Percentiles rank a stretch among this genome's conserved stretches.
Evolutionary conservation across 2,888 invertebrate genomes (phyloP).

Genomic region (Eristalis intricaria): DNA sequence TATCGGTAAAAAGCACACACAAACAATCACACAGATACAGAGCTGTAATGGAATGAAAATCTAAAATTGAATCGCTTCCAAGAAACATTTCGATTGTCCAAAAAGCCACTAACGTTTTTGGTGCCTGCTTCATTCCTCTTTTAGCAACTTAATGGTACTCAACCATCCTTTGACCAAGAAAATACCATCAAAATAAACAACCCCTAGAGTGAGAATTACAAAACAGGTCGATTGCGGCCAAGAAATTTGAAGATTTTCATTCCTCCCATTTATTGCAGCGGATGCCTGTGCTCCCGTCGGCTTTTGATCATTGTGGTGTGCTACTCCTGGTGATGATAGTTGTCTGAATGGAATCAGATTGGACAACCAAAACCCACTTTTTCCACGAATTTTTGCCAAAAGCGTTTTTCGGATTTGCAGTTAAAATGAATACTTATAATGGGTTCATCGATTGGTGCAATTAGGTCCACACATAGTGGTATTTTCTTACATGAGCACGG

Average conservation of each 20-base stretch:
- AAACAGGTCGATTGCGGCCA: slow-evolving; percentile 68
- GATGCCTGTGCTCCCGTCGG: not conserved
- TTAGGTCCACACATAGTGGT: slow-evolving; percentile 29
- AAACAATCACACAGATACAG: slow-evolving; percentile 2
- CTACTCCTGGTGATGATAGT: not conserved
- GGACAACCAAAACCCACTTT: slow-evolving; percentile 1
- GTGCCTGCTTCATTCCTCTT: slow-evolving; percentile 7
- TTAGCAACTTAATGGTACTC: slow-evolving; percentile 35
- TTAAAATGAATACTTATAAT: slow-evolving; percentile 57
- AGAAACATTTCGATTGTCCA: slow-evolving; percentile 63
- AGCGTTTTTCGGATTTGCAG: slow-evolving; percentile 49
- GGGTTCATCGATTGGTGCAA: slow-evolving; percentile 68
- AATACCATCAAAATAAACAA: not conserved
- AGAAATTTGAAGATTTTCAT: slow-evolving; percentile 57
- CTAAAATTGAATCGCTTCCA: slow-evolving; percentile 71
- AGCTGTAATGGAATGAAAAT: slow-evolving; percentile 43
- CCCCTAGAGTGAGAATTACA: slow-evolving; percentile 59
- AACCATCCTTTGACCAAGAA: not conserved
- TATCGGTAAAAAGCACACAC: slow-evolving; percentile 40
- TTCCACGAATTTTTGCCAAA: slow-evolving; percentile 43
- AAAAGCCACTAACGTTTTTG: slow-evolving; percentile 52
- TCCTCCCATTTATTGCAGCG: not conserved
- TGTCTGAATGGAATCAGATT: slow-evolving; percentile 66
- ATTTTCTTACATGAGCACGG: not conserved
- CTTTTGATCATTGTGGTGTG: slow-evolving; percentile 57